Base-by-base conservation (phyloP, 2,888 invertebrate species). In the Drosophila nr. perissopoda region DNA sequence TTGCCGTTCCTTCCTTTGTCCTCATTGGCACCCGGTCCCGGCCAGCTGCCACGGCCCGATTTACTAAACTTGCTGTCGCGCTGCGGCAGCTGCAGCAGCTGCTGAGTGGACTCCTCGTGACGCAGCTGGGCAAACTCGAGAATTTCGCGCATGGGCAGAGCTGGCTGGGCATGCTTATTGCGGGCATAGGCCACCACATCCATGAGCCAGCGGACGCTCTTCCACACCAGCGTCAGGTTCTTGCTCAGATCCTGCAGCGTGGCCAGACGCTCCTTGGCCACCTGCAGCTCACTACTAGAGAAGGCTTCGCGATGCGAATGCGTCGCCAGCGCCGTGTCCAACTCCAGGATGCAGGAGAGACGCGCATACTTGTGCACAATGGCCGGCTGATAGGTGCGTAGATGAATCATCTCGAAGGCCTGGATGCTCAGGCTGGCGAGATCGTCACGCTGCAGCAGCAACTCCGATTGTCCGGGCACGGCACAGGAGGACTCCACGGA, bases 291-390 rank as follows among this genome's bases (percentile, higher is more conserved):
- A 6, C 95, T 95, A 62, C 97, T 96, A 4, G 98, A 98, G 93
- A 99, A 99, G 0, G 99, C 99, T 94, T 99, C 98, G 87, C 99
- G 94, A 82, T 98, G 98, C 38, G 97, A 96, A 91, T 99, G 98
- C 76, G 98, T 98, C 4, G 99, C 98, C 82, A 98, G 94, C 0
- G 97, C 96, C 0, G 97, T 96, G 88, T 99, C 99, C 91, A 98
- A 94, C 93, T 99, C 99, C 69, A 99, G 93, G 69, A 98, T 97
- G 85, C 98, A 98, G 83, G 98, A 99, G 21, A 99, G 94, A 70
- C 98, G 96, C 3, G 98, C 97, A 94, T 99, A 99, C 91, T 97
- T 96, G 87, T 96, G 96, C 63, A 99, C 96, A 75, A 99, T 96
- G 82, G 96, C 97, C 58, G 95, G 95, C 91, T 99, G 98, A 93